Evolutionary conservation across 2,113 vertebrate species (phyloP), one percentile per base, ranked within the genome.

Genomic region (Sinosuthora webbiana): DNA sequence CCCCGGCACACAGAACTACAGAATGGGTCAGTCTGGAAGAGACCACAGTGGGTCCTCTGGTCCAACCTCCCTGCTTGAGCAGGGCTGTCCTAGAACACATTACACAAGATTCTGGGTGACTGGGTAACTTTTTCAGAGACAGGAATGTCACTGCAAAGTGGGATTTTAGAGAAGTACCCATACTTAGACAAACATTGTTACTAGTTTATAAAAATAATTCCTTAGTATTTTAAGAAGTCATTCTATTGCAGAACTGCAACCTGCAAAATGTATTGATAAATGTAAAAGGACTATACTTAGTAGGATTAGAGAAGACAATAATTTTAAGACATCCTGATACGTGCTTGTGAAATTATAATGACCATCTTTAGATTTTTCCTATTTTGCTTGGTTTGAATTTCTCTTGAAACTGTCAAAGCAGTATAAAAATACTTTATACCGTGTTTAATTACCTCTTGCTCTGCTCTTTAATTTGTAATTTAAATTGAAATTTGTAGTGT

Each of bases 301-400:
- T 15, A 70, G 23, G 37, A 18, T 45, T 50, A 49, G 15, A 70
- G 15, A 75, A 14, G 15, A 57, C 21, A 56, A 9, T 15, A 79
- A 25, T 41, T 60, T 78, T 33, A 62, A 53, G 10, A 50, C 12
- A 4, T 68, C 37, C 22, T 55, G 18, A 17, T 63, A 27, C 0
- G 0, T 17, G 15, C 11, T 55, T 17, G 19, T 41, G 25, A 60
- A 57, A 57, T 47, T 44, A 5, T 19, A 59, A 47, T 1, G 2
- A 60, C 13, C 7, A 24, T 39, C 27, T 93, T 73, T 35, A 63
- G 19, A 33, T n/a, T 76, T 70, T 87, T 75, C 45, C 39, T 94
- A 23, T 90, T 79, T 81, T 81, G 24, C 24, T 78, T 73, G 11
- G 65, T 87, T 94, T 93, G 89, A 93, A 88, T n/a, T 31, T 70